phyloP scores from a whole-genome alignment of 1,140 invertebrate species.

The Papilio dardanus region DNA sequence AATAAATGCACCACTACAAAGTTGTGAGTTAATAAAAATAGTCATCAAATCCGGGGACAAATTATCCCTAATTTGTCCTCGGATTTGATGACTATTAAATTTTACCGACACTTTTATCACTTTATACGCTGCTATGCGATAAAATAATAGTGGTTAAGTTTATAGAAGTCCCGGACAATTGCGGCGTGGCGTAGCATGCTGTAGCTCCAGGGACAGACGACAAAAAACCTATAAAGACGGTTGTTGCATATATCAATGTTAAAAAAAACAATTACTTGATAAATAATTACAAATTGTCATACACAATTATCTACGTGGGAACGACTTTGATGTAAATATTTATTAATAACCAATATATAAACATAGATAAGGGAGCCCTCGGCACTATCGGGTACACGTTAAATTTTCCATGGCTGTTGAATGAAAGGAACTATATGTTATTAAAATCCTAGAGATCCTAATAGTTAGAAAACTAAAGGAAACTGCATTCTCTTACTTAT shows the following conservation, averaged over 20 bases:
- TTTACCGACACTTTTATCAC: too few relatives aligned
- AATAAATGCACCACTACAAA: too few relatives aligned
- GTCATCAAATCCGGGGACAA: too few relatives aligned
- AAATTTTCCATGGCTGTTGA: not conserved
- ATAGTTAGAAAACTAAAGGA: too few relatives aligned
- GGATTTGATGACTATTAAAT: too few relatives aligned
- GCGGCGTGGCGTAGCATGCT: not conserved
- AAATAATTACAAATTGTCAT: not conserved
- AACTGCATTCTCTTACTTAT: too few relatives aligned
- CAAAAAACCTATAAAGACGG: too few relatives aligned
- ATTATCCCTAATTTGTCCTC: too few relatives aligned
- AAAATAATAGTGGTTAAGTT: too few relatives aligned
- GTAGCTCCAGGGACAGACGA: not conserved
- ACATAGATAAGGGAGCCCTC: not conserved
- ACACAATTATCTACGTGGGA: not conserved
- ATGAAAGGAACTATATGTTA: not conserved
- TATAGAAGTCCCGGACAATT: not conserved
- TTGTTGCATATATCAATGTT: too few relatives aligned
- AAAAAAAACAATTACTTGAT: not conserved
- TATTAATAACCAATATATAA: slow-evolving; percentile 7
- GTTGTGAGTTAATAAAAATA: not conserved
- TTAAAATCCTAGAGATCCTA: not conserved
- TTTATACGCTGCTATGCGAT: too few relatives aligned
- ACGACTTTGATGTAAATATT: slow-evolving; percentile 5
- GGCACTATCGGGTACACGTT: not conserved